These are phyloP conservation scores for Volucella inflata DNA, from an alignment of 2,888 invertebrate species.

Conservation along the genomic window DNA sequence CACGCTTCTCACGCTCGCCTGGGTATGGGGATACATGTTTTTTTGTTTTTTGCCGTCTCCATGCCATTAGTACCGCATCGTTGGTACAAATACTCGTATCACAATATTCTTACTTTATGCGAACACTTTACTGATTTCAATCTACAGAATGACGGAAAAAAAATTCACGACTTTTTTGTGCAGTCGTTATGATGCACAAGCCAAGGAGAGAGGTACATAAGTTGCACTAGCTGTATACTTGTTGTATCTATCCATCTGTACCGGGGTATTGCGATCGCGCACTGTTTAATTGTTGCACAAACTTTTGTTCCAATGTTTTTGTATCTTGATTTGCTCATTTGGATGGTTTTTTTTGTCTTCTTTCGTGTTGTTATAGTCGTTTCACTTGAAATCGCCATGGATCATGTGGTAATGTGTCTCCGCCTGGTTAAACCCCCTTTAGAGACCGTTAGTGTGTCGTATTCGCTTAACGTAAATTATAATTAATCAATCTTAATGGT, in stretches of 20 bases:
- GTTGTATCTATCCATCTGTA: constrained; percentile 39
- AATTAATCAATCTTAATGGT: constrained; percentile 73
- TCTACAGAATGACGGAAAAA: constrained; percentile 34
- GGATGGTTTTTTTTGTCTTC: constrained; percentile 22
- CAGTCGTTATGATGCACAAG: constrained; percentile 36
- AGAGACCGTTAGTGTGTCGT: background rate
- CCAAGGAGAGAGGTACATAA: constrained; percentile 51
- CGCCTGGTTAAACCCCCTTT: background rate
- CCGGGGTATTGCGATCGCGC: constrained; percentile 25
- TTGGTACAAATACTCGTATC: background rate
- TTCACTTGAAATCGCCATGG: constrained; percentile 49
- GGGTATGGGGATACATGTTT: constrained; percentile 22
- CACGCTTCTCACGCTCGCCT: constrained; percentile 74
- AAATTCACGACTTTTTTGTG: background rate
- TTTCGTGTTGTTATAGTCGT: constrained; percentile 32
- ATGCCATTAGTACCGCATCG: constrained; percentile 26
- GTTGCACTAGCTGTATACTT: too few relatives aligned
- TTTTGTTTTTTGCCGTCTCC: constrained; percentile 14
- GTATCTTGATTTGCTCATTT: background rate
- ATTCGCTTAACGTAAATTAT: constrained; percentile 41
- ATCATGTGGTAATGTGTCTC: constrained; percentile 38
- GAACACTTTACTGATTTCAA: constrained; percentile 37
- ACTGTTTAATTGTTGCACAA: constrained; percentile 65
- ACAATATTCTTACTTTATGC: constrained; percentile 37
- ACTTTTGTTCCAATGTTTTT: constrained; percentile 27